Conservation (phyloP, 2,888 invertebrate genomes). For the Allophyes oxyacanthae region DNA sequence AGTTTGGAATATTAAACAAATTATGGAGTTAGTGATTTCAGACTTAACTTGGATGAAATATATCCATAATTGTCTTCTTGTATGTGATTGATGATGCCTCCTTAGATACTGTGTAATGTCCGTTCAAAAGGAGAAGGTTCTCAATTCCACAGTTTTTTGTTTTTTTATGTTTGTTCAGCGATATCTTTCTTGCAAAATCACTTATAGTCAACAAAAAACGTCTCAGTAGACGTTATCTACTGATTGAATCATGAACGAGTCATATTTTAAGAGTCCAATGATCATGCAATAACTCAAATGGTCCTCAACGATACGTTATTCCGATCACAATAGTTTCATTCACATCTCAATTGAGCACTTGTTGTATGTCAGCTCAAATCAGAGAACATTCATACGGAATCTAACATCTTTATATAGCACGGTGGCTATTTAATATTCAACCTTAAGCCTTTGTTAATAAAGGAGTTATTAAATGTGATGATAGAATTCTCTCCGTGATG, state of each 20-base stretch:
- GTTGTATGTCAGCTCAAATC: conserved; percentile 70
- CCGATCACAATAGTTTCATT: conserved; percentile 75
- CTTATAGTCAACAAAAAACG: conserved; percentile 27
- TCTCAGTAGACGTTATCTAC: conserved; percentile 19
- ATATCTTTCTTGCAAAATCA: neutral
- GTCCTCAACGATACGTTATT: conserved; percentile 59
- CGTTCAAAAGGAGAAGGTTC: no score
- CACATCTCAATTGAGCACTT: conserved; percentile 78
- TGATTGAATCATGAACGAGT: conserved; percentile 48
- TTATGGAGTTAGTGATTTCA: conserved; percentile 24
- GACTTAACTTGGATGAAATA: conserved; percentile 4
- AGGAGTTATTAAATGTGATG: conserved; percentile 17
- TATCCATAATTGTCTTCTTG: neutral
- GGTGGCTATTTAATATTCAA: conserved; percentile 40
- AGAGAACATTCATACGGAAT: conserved; percentile 63
- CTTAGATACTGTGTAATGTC: no score
- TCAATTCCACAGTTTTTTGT: no score
- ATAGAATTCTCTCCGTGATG: conserved; percentile 56
- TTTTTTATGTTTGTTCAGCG: no score
- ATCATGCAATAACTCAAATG: conserved; percentile 63
- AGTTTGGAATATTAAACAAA: conserved; percentile 32
- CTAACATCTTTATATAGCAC: conserved; percentile 26
- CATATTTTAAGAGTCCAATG: conserved; percentile 63
- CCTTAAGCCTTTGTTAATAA: conserved; percentile 27
- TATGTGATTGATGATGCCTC: no score